A percentile compares a stretch with the other conserved stretches of the same genome.
Evolutionary conservation across 2,797 vertebrate genomes (phyloP).

Genomic region (Characodon lateralis): DNA sequence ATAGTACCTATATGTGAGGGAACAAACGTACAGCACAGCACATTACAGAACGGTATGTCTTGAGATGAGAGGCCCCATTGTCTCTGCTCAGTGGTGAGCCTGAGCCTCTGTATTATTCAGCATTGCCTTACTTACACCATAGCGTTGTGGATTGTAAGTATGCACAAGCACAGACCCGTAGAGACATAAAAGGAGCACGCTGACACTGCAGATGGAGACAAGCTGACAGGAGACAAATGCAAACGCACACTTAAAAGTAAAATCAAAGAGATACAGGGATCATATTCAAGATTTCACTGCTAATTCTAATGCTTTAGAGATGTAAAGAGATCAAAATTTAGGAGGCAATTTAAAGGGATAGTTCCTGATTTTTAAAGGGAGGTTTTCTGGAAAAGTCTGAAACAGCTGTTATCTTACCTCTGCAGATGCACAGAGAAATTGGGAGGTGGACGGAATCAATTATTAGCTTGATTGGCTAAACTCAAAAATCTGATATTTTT

Average conservation of each 20-base stretch:
- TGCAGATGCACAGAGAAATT: neutral
- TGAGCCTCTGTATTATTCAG: slow-evolving; percentile 70
- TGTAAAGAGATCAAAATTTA: too few relatives aligned
- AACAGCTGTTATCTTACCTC: neutral
- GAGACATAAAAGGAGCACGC: slow-evolving; percentile 17
- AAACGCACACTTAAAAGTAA: neutral
- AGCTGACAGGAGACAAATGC: neutral
- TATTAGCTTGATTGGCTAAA: neutral
- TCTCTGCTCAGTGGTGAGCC: slow-evolving; percentile 60
- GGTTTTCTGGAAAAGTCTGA: neutral
- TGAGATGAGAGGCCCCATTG: slow-evolving; percentile 61
- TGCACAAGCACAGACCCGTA: slow-evolving; percentile 39
- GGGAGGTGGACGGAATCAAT: neutral
- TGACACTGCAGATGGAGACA: slow-evolving; percentile 19
- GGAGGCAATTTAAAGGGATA: neutral
- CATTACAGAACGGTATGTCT: slow-evolving; percentile 45
- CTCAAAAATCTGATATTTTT: neutral
- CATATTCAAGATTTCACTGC: neutral
- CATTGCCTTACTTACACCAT: slow-evolving; percentile 62
- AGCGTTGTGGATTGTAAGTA: slow-evolving; percentile 51
- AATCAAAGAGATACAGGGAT: neutral
- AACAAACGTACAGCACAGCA: slow-evolving; percentile 36
- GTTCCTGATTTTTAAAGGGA: neutral
- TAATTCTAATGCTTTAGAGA: neutral
- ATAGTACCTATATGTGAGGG: slow-evolving; percentile 21